phyloP scores from a whole-genome alignment of 2,797 vertebrate genomes.

The Vipera latastei region DNA sequence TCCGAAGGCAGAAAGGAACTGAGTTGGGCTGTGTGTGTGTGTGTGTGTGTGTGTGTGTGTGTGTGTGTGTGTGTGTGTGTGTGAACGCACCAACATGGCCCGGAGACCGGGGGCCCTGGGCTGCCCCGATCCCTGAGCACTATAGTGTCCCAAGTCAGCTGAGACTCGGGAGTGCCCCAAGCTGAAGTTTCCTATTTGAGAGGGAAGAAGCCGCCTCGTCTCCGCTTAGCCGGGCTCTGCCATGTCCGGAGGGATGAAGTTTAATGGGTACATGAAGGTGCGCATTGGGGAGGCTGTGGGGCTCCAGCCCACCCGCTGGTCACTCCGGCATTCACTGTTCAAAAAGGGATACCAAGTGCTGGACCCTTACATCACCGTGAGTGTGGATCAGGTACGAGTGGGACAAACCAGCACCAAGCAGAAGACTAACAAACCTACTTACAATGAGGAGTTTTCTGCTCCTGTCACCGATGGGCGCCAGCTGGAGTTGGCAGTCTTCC shows the following conservation, averaged over 20 bases:
- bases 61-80: background rate
- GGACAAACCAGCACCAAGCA: slow-evolving; percentile 93
- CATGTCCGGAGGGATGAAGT: slow-evolving; percentile 84
- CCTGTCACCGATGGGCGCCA: slow-evolving; percentile 81
- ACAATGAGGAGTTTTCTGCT: slow-evolving; percentile 92
- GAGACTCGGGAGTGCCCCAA: background rate
- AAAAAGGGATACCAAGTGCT: slow-evolving; percentile 80
- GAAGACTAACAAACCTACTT: slow-evolving; percentile 92
- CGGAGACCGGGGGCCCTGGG: slow-evolving; percentile 13
- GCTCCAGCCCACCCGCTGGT: slow-evolving; percentile 89
- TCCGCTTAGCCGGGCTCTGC: background rate
- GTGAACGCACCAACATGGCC: slow-evolving; percentile 30
- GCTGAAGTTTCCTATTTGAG: too few relatives aligned
- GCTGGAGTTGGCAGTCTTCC: slow-evolving; percentile 92
- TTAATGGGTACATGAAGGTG: slow-evolving; percentile 89
- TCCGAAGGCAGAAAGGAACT: background rate
- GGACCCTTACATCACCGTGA: slow-evolving; percentile 93
- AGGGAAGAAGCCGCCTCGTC: background rate
- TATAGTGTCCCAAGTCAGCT: slow-evolving; percentile 3
- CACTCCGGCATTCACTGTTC: slow-evolving; percentile 88
- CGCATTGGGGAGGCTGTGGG: slow-evolving; percentile 92
- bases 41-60: background rate
- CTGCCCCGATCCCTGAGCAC: slow-evolving; percentile 41
- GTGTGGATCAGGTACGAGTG: slow-evolving; percentile 90
- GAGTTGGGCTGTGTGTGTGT: background rate